Conservation (phyloP, 2,888 invertebrate species). For the Plemyria rubiginata region DNA sequence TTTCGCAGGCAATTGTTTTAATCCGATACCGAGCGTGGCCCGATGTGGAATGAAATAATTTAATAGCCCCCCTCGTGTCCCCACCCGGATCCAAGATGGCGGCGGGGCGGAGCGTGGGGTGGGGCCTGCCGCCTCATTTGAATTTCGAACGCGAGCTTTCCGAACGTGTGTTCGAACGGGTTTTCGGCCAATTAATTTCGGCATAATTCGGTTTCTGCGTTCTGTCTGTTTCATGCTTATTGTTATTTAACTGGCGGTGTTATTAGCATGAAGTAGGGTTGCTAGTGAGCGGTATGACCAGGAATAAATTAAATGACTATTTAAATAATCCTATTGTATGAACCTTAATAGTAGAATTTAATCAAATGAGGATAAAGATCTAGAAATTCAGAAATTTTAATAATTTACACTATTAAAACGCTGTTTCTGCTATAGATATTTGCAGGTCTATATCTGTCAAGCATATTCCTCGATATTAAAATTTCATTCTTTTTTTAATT, state of each 20-base stretch:
- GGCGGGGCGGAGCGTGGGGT: constrained; percentile 78
- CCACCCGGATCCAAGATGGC: constrained; percentile 80
- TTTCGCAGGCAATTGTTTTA: constrained; percentile 83
- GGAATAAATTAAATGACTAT: constrained; percentile 22
- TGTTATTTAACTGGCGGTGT: constrained; percentile 66
- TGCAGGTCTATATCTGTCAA: too few relatives aligned
- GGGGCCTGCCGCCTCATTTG: constrained; percentile 83
- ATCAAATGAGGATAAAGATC: neutral
- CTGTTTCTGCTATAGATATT: neutral
- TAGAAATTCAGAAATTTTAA: neutral
- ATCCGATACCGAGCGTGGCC: constrained; percentile 81
- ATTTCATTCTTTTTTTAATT: too few relatives aligned
- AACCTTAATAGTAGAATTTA: neutral
- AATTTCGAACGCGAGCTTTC: constrained; percentile 80
- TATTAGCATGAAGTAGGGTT: constrained; percentile 46
- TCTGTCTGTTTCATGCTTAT: constrained; percentile 64
- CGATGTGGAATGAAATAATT: constrained; percentile 84
- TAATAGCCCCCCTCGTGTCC: constrained; percentile 74
- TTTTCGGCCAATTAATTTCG: constrained; percentile 83
- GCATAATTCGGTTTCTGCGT: constrained; percentile 75
- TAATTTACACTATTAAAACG: neutral
- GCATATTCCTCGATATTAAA: too few relatives aligned
- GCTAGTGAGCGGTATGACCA: constrained; percentile 16
- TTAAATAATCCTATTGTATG: constrained; percentile 20
- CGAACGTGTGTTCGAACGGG: constrained; percentile 81